These are phyloP conservation scores for Acridotheres tristis DNA, from an alignment of 2,797 vertebrate species.

Conservation along the genomic window DNA sequence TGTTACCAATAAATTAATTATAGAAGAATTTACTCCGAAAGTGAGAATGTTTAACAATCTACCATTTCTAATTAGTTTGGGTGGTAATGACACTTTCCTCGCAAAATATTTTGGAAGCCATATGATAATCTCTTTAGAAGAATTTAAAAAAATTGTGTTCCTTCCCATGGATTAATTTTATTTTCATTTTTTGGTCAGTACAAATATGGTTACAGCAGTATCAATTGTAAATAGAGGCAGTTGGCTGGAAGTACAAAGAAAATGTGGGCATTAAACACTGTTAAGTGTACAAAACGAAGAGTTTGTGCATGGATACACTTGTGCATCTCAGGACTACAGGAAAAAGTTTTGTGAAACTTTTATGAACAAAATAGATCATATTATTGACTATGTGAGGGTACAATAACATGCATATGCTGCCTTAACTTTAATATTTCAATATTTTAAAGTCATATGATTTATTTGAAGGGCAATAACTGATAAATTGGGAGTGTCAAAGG, in stretches of 20 bases:
- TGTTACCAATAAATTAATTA: not conserved
- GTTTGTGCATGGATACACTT: rapidly evolving
- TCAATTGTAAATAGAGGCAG: not conserved
- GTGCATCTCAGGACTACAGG: rapidly evolving
- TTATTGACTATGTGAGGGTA: not conserved
- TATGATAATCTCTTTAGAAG: not conserved
- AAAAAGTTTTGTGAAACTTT: not conserved
- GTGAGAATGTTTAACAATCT: not conserved
- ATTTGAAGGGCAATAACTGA: not conserved
- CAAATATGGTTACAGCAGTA: not conserved
- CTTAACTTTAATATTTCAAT: not conserved
- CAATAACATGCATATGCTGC: not conserved
- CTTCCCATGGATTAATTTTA: rapidly evolving
- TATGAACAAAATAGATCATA: not conserved
- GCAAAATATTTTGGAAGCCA: not conserved
- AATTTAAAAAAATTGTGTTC: not conserved
- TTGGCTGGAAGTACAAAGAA: not conserved
- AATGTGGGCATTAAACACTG: not conserved
- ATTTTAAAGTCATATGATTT: not conserved
- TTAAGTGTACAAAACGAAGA: not conserved
- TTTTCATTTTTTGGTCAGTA: not conserved
- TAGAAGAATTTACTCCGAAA: rapidly evolving
- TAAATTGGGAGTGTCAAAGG: not conserved
- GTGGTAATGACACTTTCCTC: not conserved
- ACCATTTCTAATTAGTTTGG: not conserved